Percentiles rank a stretch among this genome's conserved stretches.
Conservation (phyloP, 2,888 invertebrate species). For the Lasioglossum malachurum region DNA sequence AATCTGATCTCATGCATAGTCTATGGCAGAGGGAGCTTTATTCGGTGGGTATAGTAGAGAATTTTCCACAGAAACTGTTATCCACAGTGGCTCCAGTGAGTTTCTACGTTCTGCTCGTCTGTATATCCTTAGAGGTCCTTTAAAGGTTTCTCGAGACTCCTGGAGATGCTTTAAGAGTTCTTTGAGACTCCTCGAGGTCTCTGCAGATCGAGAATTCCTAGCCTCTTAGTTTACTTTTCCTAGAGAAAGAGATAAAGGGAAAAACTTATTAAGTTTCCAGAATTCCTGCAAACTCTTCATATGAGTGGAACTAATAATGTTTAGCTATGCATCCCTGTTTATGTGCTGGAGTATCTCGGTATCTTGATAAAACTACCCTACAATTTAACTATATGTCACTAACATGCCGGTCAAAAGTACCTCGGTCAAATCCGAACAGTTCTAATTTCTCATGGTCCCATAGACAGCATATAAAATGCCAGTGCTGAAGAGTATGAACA, state of each 20-base stretch:
- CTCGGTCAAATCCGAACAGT: neutral
- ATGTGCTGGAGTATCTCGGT: neutral
- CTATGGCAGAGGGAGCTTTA: neutral
- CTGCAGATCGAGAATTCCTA: neutral
- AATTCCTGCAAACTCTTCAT: neutral
- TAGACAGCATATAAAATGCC: neutral
- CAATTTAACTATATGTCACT: no score
- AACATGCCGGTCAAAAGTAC: no score
- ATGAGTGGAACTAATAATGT: neutral
- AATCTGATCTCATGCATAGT: neutral
- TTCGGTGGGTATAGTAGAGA: conserved; percentile 33
- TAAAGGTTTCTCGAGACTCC: neutral
- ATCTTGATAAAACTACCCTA: no score
- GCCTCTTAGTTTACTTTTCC: neutral
- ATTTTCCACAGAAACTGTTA: conserved; percentile 3
- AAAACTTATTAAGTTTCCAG: neutral
- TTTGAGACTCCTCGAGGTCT: neutral
- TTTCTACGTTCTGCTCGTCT: neutral
- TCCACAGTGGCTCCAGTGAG: conserved; percentile 12
- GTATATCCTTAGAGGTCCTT: neutral
- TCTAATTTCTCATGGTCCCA: neutral
- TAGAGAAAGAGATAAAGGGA: neutral
- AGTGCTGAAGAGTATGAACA: neutral
- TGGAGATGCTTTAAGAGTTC: neutral
- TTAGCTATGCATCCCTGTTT: neutral